Conservation (phyloP, 2,113 vertebrate genomes). For the Cottus gobio region DNA sequence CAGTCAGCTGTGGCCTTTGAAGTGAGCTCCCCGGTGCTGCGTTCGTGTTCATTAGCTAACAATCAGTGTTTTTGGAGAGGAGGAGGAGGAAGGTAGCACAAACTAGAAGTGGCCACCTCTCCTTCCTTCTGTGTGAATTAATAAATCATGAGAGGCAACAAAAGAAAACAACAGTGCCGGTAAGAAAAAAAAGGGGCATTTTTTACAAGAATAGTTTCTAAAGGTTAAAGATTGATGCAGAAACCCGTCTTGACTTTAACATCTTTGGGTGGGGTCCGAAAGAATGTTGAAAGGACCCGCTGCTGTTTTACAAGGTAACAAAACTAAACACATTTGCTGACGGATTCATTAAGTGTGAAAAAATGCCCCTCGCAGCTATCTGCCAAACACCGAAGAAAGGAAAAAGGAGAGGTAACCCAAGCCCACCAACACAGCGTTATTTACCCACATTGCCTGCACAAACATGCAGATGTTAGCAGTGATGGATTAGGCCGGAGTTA, state of each 20-base stretch:
- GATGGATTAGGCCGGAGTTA: slow-evolving; percentile 80
- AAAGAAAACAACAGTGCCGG: neutral
- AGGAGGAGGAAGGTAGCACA: neutral
- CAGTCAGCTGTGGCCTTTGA: slow-evolving; percentile 79
- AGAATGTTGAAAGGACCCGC: slow-evolving; percentile 57
- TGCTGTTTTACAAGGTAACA: slow-evolving; percentile 71
- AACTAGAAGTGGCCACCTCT: slow-evolving; percentile 7
- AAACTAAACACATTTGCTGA: slow-evolving; percentile 76
- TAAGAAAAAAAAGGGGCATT: slow-evolving; percentile 12
- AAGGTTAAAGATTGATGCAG: slow-evolving; percentile 41
- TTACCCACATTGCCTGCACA: slow-evolving; percentile 78
- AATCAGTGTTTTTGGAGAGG: slow-evolving; percentile 58
- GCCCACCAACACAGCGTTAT: slow-evolving; percentile 75
- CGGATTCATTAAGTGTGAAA: slow-evolving; percentile 77
- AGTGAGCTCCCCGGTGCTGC: slow-evolving; percentile 69
- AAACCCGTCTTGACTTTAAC: slow-evolving; percentile 9
- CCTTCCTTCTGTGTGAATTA: slow-evolving; percentile 16
- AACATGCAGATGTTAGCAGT: slow-evolving; percentile 76
- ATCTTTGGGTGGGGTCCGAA: slow-evolving; percentile 60
- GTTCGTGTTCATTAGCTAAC: slow-evolving; percentile 73
- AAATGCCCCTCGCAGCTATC: slow-evolving; percentile 65
- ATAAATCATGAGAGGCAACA: slow-evolving; percentile 18
- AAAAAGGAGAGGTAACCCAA: slow-evolving; percentile 63
- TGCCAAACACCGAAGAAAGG: slow-evolving; percentile 51
- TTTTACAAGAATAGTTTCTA: slow-evolving; percentile 42